Evolutionary conservation across 2,888 invertebrate genomes (phyloP).

Genomic region (Erebia epiphron): DNA sequence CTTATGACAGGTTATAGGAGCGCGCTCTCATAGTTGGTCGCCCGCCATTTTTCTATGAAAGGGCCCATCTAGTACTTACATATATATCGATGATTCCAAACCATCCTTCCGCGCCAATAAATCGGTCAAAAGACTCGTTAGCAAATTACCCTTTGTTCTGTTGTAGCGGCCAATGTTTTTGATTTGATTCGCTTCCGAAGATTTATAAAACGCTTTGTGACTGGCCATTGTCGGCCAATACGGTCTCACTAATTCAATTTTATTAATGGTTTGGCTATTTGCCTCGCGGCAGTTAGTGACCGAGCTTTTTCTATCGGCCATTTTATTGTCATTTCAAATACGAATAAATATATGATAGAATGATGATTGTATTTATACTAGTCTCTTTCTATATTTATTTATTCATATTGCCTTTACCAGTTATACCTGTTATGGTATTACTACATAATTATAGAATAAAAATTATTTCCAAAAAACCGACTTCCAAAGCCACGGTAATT

Average conservation of each 20-base stretch:
- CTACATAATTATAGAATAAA: too few species aligned
- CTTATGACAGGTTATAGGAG: too few species aligned
- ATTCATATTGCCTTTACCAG: neutral
- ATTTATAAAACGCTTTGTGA: conserved; percentile 51
- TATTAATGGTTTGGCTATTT: conserved; percentile 61
- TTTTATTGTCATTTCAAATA: conserved; percentile 39
- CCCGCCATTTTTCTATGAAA: too few species aligned
- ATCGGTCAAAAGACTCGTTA: conserved; percentile 38
- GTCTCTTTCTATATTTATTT: neutral
- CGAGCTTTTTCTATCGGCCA: conserved; percentile 41
- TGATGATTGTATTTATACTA: too few species aligned
- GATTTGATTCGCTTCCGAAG: conserved; percentile 48
- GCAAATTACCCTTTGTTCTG: conserved; percentile 39
- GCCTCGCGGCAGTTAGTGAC: conserved; percentile 43
- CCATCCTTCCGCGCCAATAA: conserved; percentile 34
- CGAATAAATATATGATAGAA: neutral
- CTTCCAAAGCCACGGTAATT: too few species aligned
- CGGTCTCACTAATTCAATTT: conserved; percentile 64
- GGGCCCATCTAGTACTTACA: too few species aligned
- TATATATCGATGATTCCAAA: too few species aligned
- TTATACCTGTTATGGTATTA: neutral
- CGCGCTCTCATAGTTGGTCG: too few species aligned
- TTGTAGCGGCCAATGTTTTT: conserved; percentile 38
- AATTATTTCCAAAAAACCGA: too few species aligned
- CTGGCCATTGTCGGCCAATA: conserved; percentile 62